These are phyloP conservation scores for Rhinolophus ferrumequinum DNA, from an alignment of 2,113 vertebrate species.

Conservation along the genomic window DNA sequence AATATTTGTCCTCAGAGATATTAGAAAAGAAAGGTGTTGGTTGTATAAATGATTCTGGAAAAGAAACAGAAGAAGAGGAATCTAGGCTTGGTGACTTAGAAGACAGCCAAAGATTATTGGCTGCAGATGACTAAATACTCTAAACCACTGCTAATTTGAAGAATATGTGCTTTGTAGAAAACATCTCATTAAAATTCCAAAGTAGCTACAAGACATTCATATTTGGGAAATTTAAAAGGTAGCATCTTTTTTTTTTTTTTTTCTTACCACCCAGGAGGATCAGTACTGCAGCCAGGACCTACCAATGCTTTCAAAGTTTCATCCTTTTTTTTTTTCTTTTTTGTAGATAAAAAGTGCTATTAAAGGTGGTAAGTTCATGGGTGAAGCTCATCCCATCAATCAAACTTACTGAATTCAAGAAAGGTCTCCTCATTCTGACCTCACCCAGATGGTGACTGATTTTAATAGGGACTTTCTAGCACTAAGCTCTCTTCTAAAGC, in stretches of 20 bases:
- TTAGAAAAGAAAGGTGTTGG: background rate
- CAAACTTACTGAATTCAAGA: slow-evolving; percentile 20
- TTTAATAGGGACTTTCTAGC: slow-evolving; percentile 16
- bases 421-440: slow-evolving; percentile 54
- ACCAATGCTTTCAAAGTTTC: background rate
- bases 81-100: background rate
- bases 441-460: slow-evolving; percentile 41
- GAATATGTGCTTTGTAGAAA: background rate
- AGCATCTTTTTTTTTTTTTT: background rate
- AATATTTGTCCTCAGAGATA: background rate
- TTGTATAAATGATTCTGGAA: background rate
- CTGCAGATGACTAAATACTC: background rate
- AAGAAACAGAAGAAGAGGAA: background rate
- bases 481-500: slow-evolving; percentile 21
- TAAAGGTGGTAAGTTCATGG: background rate
- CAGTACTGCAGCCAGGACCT: background rate
- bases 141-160: background rate
- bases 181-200: slow-evolving; percentile 20
- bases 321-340: background rate
- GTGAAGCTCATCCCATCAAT: slow-evolving; percentile 48
- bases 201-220: background rate
- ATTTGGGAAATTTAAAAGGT: background rate
- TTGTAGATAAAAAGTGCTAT: background rate
- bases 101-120: background rate
- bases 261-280: background rate